Evolutionary conservation across 2,888 invertebrate genomes (phyloP), one percentile per base, ranked within the genome.

Genomic region (Protula sp.): DNA sequence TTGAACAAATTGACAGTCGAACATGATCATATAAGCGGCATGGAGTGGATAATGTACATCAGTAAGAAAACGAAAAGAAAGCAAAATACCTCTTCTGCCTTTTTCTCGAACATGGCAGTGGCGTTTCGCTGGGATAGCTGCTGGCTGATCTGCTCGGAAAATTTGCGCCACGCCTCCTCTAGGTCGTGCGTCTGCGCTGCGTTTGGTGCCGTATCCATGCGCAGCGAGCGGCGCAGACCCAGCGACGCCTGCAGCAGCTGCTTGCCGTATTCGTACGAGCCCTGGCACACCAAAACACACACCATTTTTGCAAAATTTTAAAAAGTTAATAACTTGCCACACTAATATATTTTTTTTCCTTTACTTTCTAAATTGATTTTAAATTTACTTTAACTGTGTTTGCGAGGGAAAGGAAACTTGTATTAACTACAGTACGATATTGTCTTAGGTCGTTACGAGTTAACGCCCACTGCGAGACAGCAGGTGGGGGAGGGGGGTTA

Each of bases 211-310:
- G 78, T 67, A 56, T 80, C 76, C 50, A 76, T 81, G 74, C 88
- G 86, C 76, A 90, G 87, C 30, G 89, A 88, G 63, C 88, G 85
- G 53, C 91, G 83, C 62, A 91, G 76, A 19, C 88, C 86, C 56
- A 88, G 82, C 1, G 90, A 87, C 2, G 90, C 90, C 71, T 88
- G 87, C 54, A 90, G 82, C 63, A 91, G 82, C 81, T 91, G 89
- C 72, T 87, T 87, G 22, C 91, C 91, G 73, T 91, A 91, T 68
- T 90, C 88, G 78, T 87, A 90, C 24, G 90, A 89, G 55, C 88
- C 88, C 90, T 91, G 78, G 48, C 80, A 78, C 65, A n/a, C 30
- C n/a, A n/a, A n/a, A n/a, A n/a, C n/a, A n/a, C n/a, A n/a, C n/a
- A n/a, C 56, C 19, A 59, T 48, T 38, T 9, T 24, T 47, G 50